phyloP scores from a whole-genome alignment of 2,797 vertebrate genomes.

The Novumbra hubbsi region DNA sequence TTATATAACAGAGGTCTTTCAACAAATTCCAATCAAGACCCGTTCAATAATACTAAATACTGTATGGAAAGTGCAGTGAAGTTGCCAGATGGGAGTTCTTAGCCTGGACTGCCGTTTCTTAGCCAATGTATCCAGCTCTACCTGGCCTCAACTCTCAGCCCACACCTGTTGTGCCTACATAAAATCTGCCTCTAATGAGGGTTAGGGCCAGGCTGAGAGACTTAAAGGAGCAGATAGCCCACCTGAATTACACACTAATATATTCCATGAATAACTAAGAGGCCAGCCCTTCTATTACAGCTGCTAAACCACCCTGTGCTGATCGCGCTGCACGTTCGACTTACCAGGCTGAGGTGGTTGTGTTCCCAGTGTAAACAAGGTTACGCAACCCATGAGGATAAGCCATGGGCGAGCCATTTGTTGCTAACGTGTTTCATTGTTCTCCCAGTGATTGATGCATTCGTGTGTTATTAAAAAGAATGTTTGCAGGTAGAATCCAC shows the following conservation, averaged over 20 bases:
- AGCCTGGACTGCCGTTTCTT: neutral
- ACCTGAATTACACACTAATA: slow-evolving; percentile 23
- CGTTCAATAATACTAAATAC: slow-evolving; percentile 18
- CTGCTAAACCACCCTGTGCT: slow-evolving; percentile 21
- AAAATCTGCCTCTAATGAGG: slow-evolving; percentile 13
- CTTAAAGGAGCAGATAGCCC: slow-evolving; percentile 27
- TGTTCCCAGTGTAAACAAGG: slow-evolving; percentile 2
- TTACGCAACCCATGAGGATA: neutral
- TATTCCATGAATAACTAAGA: slow-evolving; percentile 39
- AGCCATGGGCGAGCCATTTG: neutral
- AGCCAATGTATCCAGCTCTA: neutral
- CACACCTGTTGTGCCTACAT: slow-evolving; percentile 7
- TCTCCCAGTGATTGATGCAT: neutral
- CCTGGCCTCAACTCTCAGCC: neutral
- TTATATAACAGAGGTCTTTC: slow-evolving; percentile 30
- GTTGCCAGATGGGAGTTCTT: neutral
- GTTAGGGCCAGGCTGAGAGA: neutral
- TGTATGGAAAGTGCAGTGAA: slow-evolving; percentile 5
- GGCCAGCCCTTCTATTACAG: slow-evolving; percentile 36
- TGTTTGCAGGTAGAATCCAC: neutral
- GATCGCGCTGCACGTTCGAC: slow-evolving; percentile 31
- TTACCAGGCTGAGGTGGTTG: slow-evolving; percentile 23
- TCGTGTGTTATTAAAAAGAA: neutral
- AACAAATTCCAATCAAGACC: slow-evolving; percentile 37
- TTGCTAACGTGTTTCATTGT: neutral